Base-by-base conservation (phyloP, 2,888 invertebrate genomes). In the Diplazon laetatorius region DNA sequence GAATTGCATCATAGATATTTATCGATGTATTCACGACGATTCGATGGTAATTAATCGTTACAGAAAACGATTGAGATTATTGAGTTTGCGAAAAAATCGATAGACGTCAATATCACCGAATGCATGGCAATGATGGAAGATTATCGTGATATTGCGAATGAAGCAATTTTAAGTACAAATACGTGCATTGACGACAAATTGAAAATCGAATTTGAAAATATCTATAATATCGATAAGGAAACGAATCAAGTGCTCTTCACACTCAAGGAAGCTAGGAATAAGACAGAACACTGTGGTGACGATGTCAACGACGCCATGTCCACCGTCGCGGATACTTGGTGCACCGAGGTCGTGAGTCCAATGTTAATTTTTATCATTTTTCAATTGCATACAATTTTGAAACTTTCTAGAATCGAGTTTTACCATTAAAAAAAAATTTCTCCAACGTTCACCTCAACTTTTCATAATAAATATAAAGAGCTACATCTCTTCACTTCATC, bases 331-430 rank as follows among this genome's bases (percentile, higher is more conserved):
- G 83, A 82, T 10, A 20, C 84, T 1, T 37, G 48, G 0, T 87
- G 85, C 62, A 44, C 79, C 39, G 82, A 82, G 57, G n/a, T 12
- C 12, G 86, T 86, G 63, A 83, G 83, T 78, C 42, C 14, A 35
- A 18, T 6, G n/a, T 59, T 22, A 10, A 10, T 10, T 18, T 22
- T 14, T 4, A 14, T n/a, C n/a, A n/a, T n/a, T n/a, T n/a, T n/a
- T n/a, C n/a, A n/a, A n/a, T n/a, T n/a, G n/a, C n/a, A n/a, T n/a
- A n/a, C n/a, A n/a, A n/a, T n/a, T n/a, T n/a, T n/a, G n/a, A n/a
- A n/a, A n/a, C n/a, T n/a, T n/a, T n/a, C n/a, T n/a, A n/a, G n/a
- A n/a, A n/a, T n/a, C n/a, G n/a, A n/a, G n/a, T n/a, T n/a, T n/a
- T n/a, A n/a, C n/a, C n/a, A n/a, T n/a, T n/a, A n/a, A n/a, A n/a